Conservation (phyloP, 2,113 vertebrate species). For the Barnardius zonarius region DNA sequence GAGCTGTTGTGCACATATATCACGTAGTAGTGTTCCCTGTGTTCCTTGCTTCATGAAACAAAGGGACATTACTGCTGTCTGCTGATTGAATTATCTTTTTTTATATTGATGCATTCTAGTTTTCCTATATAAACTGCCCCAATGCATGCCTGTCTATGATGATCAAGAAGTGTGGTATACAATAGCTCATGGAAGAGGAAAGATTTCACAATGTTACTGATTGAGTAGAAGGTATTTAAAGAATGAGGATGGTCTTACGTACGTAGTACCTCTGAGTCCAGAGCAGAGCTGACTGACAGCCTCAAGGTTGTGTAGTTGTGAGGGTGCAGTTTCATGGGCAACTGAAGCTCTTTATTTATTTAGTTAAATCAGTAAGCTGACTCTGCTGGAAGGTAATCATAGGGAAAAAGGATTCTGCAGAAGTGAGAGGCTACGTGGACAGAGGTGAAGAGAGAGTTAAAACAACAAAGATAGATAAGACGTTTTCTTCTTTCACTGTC, state of each 20-base stretch:
- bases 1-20: neutral
- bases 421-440: neutral
- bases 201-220: accelerated
- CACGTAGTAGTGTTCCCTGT: accelerated
- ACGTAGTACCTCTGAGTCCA: neutral
- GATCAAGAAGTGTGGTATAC: neutral
- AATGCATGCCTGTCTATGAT: neutral
- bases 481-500: neutral
- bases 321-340: accelerated
- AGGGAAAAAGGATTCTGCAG: neutral
- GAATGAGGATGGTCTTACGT: accelerated
- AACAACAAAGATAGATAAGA: neutral
- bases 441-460: neutral
- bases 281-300: neutral
- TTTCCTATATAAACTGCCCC: neutral
- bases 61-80: neutral
- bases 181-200: neutral
- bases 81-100: neutral
- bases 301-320: neutral
- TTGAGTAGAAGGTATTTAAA: neutral
- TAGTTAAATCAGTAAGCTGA: neutral
- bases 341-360: neutral
- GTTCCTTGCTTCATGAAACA: neutral
- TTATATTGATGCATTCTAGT: neutral
- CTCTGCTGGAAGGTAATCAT: neutral